A percentile compares a stretch with the other conserved stretches of the same genome.
phyloP scores from a whole-genome alignment of 2,888 invertebrate species.

The Siphlonurus alternatus region DNA sequence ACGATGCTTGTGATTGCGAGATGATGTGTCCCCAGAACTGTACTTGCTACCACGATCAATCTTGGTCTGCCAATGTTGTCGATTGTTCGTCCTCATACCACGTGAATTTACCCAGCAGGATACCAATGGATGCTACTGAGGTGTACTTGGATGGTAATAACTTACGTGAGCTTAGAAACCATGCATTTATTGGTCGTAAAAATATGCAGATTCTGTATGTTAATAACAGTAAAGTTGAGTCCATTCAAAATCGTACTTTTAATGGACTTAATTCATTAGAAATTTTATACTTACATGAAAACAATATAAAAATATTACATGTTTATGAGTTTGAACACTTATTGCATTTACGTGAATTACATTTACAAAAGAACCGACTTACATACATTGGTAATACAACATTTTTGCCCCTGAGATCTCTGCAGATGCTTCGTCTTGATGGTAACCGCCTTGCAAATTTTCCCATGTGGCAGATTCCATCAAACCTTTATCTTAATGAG shows the following conservation, averaged over 20 bases:
- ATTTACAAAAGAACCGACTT: slow-evolving; percentile 57
- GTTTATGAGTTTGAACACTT: slow-evolving; percentile 70
- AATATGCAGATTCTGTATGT: slow-evolving; percentile 56
- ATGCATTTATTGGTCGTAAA: slow-evolving; percentile 73
- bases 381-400: slow-evolving; percentile 50
- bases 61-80: slow-evolving; percentile 72
- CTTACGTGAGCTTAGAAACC: slow-evolving; percentile 54
- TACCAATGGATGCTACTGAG: slow-evolving; percentile 85
- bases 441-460: slow-evolving; percentile 52
- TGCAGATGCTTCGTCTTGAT: slow-evolving; percentile 49
- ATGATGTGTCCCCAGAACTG: slow-evolving; percentile 80
- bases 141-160: slow-evolving; percentile 73
- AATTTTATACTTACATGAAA: slow-evolving; percentile 57
- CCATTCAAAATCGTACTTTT: slow-evolving; percentile 65
- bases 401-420: slow-evolving; percentile 45
- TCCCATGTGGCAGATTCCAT: slow-evolving; percentile 53
- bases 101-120: slow-evolving; percentile 54
- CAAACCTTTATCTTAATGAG: slow-evolving; percentile 37
- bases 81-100: slow-evolving; percentile 61
- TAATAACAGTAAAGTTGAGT: slow-evolving; percentile 61
- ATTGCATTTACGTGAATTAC: slow-evolving; percentile 50
- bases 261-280: slow-evolving; percentile 65
- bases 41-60: slow-evolving; percentile 76
- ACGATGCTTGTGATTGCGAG: slow-evolving; percentile 83
- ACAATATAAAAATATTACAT: slow-evolving; percentile 46